Base-by-base conservation (phyloP, 2,888 invertebrate genomes). In the Argynnis bischoffii region DNA sequence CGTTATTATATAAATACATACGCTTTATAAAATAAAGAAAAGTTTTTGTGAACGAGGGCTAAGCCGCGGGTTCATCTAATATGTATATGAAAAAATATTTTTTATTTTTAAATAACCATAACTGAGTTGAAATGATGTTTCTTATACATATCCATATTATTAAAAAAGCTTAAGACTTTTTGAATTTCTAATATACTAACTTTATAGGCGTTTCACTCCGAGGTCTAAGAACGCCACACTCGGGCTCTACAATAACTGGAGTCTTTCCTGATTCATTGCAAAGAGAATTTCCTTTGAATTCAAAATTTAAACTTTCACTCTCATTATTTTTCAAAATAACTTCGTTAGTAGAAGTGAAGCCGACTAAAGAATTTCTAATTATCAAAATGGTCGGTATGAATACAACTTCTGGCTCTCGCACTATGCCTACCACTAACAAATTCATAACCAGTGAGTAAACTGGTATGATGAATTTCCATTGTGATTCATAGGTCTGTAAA, bases 401-500 rank as follows among this genome's bases (percentile, higher is more conserved):
- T 61, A 89, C 85, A 6, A 96, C 93, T 21, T 93, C 92, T 0
- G 96, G 95, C 75, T 96, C 95, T 67, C 93, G 86, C 0, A 95
- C 94, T 56, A 91, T 81, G 14, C 95, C 95, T 21, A 95, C 95
- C 15, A 96, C 88, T 21, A 96, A 79, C 78, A 96, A 93, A 69
- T 92, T 84, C 63, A 93, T 92, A 41, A 86, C 84, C 60, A 95
- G 84, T 72, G 93, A 86, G 79, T 94, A 91, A 64, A 91, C 86
- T 3, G 94, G 93, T 75, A 96, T 94, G 18, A 83, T 78, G 76
- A 96, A 95, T 74, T 89, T 93, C 95, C 95, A 96, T 78, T 94
- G 94, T 0, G 94, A 95, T 84, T 96, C 95, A 71, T 94, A 94
- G 3, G 92, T 86, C 80, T 92, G 71, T 64, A 74, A 74, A 73